Evolutionary conservation across 2,797 vertebrate genomes (phyloP).

Genomic region (Parauchenoglanis ngamensis): DNA sequence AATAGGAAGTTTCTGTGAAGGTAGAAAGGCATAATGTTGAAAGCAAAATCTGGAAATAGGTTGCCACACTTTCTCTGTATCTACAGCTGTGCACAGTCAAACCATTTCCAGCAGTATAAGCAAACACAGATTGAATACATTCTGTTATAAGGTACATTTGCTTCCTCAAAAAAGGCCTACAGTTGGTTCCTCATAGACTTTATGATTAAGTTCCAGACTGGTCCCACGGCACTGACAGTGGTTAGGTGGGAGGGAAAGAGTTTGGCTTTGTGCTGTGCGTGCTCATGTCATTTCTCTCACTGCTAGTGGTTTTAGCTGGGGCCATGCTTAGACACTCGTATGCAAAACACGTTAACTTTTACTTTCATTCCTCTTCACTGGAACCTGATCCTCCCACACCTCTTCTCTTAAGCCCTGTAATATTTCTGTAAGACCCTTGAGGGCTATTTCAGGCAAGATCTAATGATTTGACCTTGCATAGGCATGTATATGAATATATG

Average conservation of each 20-base stretch:
- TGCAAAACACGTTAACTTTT: slow-evolving; percentile 47
- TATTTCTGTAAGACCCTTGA: slow-evolving; percentile 19
- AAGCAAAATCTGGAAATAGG: background rate
- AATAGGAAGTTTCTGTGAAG: slow-evolving; percentile 7
- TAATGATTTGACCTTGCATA: slow-evolving; percentile 25
- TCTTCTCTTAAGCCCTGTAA: slow-evolving; percentile 16
- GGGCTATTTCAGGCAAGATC: slow-evolving; percentile 24
- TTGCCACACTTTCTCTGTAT: background rate
- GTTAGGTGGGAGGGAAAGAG: slow-evolving; percentile 26
- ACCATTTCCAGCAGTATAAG: background rate
- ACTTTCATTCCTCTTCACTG: slow-evolving; percentile 33
- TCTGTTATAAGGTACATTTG: slow-evolving; percentile 1
- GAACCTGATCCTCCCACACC: slow-evolving; percentile 27
- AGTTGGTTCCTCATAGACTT: slow-evolving; percentile 19
- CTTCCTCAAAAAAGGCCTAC: slow-evolving; percentile 11
- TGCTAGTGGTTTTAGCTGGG: background rate
- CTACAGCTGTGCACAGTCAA: slow-evolving; percentile 6
- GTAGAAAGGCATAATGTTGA: background rate
- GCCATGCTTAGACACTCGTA: slow-evolving; percentile 19
- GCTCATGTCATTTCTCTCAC: background rate
- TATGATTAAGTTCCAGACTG: slow-evolving; percentile 38
- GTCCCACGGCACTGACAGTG: background rate
- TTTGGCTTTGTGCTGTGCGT: slow-evolving; percentile 18
- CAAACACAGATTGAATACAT: background rate
- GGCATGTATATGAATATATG: background rate